phyloP scores from a whole-genome alignment of 2,888 invertebrate genomes.

The Perdita meconis region DNA sequence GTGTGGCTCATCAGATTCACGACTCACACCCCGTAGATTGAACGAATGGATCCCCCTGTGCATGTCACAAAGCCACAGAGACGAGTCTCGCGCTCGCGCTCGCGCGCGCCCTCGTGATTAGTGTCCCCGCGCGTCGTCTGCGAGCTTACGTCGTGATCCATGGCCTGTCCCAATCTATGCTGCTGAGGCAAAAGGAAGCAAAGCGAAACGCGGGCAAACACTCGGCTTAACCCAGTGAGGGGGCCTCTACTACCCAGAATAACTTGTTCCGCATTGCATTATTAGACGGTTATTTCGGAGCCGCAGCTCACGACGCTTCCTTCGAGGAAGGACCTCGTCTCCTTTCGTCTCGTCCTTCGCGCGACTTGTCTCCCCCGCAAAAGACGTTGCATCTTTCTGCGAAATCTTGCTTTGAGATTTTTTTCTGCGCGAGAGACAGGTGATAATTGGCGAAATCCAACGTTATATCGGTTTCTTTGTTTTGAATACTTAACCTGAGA shows the following conservation, averaged over 20 bases:
- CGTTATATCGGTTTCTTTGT: too few relatives aligned
- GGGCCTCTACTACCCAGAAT: slow-evolving; percentile 79
- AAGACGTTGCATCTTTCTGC: neutral
- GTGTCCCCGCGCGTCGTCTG: slow-evolving; percentile 62
- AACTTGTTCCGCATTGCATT: slow-evolving; percentile 83
- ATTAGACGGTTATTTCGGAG: slow-evolving; percentile 81
- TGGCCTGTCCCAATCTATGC: slow-evolving; percentile 79
- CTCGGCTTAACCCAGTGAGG: slow-evolving; percentile 80
- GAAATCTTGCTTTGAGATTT: neutral
- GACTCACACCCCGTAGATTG: slow-evolving; percentile 47
- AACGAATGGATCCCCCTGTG: slow-evolving; percentile 17
- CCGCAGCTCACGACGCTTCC: slow-evolving; percentile 62
- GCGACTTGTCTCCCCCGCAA: neutral
- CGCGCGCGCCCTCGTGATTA: slow-evolving; percentile 39
- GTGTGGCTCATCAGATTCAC: neutral
- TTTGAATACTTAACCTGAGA: too few relatives aligned
- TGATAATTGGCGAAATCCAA: too few relatives aligned
- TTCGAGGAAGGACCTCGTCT: slow-evolving; percentile 55
- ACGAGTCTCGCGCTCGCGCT: slow-evolving; percentile 24
- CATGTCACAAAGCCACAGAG: too few relatives aligned
- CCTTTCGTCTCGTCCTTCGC: slow-evolving; percentile 47
- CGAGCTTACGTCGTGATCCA: slow-evolving; percentile 74
- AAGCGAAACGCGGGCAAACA: slow-evolving; percentile 77
- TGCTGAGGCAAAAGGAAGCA: slow-evolving; percentile 76
- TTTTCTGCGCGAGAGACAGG: neutral